These are phyloP conservation scores for Callyntrura sp. DNA, from an alignment of 2,888 invertebrate species.

Conservation along the genomic window DNA sequence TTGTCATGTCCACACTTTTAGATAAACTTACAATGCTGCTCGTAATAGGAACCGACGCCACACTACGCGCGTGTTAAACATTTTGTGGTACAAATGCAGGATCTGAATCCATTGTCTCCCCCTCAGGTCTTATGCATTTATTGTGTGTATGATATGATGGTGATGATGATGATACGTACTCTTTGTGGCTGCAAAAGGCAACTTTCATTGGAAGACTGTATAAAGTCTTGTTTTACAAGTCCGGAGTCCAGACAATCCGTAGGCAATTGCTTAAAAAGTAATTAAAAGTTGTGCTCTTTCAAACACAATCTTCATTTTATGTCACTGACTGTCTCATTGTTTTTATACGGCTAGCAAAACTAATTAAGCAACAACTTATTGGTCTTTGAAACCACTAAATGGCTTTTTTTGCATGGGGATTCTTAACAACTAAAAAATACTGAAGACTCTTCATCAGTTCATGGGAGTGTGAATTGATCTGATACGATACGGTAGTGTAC, in stretches of 20 bases:
- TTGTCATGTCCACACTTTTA: too few relatives aligned
- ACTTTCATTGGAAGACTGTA: conserved; percentile 29
- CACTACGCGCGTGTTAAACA: neutral
- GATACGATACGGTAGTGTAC: neutral
- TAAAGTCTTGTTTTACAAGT: neutral
- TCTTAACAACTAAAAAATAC: too few relatives aligned
- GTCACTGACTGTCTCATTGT: neutral
- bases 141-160: neutral
- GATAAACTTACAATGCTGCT: neutral
- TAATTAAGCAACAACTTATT: neutral
- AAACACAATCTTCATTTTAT: neutral
- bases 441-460: neutral
- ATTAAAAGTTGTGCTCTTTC: conserved; percentile 25
- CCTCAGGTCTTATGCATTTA: neutral
- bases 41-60: neutral
- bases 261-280: conserved; percentile 13
- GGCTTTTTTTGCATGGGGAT: neutral
- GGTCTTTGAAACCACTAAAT: neutral
- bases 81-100: conserved; percentile 8
- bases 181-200: too few relatives aligned
- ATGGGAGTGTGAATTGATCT: conserved; percentile 1
- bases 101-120: conserved; percentile 21
- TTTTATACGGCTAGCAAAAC: conserved; percentile 7
- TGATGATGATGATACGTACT: too few relatives aligned
- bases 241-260: neutral